Evolutionary conservation across 2,888 invertebrate genomes (phyloP).

Genomic region (Mycalesis mineus): DNA sequence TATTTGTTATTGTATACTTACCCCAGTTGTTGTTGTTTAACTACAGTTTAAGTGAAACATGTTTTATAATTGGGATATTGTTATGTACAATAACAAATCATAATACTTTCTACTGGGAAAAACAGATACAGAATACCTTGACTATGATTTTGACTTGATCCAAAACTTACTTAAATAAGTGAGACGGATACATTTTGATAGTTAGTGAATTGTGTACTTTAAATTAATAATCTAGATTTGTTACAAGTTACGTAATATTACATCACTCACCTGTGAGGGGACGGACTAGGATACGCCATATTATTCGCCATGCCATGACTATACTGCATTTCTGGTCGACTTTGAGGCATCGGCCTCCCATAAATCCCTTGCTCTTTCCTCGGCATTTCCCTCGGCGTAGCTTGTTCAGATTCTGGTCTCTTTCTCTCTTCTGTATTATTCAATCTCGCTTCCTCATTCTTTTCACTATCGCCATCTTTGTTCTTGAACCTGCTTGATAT

Average conservation of each 20-base stretch:
- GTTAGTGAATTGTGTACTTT: too few species aligned
- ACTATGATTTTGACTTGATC: too few species aligned
- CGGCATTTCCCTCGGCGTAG: slow-evolving; percentile 62
- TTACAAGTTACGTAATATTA: too few species aligned
- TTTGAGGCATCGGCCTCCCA: slow-evolving; percentile 78
- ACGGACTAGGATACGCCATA: slow-evolving; percentile 68
- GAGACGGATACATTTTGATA: too few species aligned
- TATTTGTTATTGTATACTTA: not conserved
- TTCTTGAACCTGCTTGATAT: slow-evolving; percentile 88
- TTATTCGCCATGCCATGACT: slow-evolving; percentile 60
- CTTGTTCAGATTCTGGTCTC: slow-evolving; percentile 62
- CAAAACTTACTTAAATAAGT: too few species aligned
- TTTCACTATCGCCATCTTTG: slow-evolving; percentile 78
- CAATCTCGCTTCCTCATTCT: slow-evolving; percentile 71
- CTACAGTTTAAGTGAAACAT: too few species aligned
- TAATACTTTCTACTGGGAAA: too few species aligned
- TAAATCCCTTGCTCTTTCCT: slow-evolving; percentile 81
- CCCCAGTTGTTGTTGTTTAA: too few species aligned
- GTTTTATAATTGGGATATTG: too few species aligned
- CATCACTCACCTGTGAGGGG: slow-evolving; percentile 59
- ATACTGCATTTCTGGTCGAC: slow-evolving; percentile 69
- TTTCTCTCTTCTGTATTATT: slow-evolving; percentile 81
- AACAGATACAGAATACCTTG: too few species aligned
- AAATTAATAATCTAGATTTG: too few species aligned
- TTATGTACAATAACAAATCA: too few species aligned